A percentile compares a stretch with the other conserved stretches of the same genome.
These are phyloP conservation scores for Panorpa germanica DNA, from an alignment of 2,888 invertebrate genomes.

Conservation along the genomic window DNA sequence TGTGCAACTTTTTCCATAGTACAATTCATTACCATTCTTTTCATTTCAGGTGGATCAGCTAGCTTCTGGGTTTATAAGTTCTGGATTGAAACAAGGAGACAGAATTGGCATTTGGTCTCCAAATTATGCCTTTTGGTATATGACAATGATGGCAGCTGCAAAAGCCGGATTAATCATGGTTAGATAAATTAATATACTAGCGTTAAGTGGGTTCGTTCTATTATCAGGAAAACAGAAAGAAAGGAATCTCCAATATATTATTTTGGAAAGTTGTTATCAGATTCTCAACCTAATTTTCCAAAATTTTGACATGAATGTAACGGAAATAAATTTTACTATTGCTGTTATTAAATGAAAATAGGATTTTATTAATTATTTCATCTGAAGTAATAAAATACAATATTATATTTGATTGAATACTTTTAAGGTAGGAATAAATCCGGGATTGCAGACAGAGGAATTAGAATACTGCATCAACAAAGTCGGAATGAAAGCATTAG, in stretches of 20 bases:
- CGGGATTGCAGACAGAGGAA: conserved; percentile 52
- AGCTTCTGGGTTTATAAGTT: conserved; percentile 47
- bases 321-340: no score
- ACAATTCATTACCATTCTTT: no score
- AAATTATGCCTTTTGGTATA: conserved; percentile 57
- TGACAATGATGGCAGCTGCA: conserved; percentile 48
- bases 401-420: conserved; percentile 13
- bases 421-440: conserved; percentile 52
- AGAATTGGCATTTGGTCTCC: conserved; percentile 64
- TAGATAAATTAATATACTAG: conserved; percentile 14
- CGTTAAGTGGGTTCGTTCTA: no score
- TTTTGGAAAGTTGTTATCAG: no score
- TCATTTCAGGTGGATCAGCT: conserved; percentile 34
- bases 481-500: conserved; percentile 44
- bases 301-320: no score
- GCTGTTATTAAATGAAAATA: no score
- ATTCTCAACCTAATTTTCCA: no score
- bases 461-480: conserved; percentile 55
- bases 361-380: conserved; percentile 6
- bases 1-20: no score
- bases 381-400: neutral
- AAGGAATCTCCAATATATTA: no score
- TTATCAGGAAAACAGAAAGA: no score
- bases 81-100: conserved; percentile 54
- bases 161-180: conserved; percentile 51